Evolutionary conservation across 2,797 vertebrate genomes (phyloP).

Genomic region (Telmatherina bonti): DNA sequence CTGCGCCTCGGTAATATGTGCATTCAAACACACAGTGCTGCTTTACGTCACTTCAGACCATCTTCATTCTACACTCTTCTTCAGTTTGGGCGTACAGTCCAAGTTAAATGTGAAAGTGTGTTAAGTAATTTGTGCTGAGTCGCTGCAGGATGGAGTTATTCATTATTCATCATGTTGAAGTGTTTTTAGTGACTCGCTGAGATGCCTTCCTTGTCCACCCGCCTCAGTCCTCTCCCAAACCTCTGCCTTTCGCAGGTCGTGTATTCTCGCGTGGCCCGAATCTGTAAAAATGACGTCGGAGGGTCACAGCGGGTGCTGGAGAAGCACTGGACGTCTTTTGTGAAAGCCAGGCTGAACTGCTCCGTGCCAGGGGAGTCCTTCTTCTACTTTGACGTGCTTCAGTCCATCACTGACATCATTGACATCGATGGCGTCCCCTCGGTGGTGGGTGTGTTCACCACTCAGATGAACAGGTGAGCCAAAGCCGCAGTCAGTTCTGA

Average conservation of each 20-base stretch:
- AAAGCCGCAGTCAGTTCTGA: not conserved
- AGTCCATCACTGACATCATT: conserved; percentile 96
- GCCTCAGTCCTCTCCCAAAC: conserved; percentile 41
- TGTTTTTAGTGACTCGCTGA: conserved; percentile 72
- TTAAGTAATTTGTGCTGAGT: conserved; percentile 50
- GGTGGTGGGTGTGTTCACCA: conserved; percentile 96
- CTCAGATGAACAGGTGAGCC: conserved; percentile 96
- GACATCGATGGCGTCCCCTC: conserved; percentile 91
- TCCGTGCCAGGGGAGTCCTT: conserved; percentile 98
- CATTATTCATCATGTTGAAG: conserved; percentile 77
- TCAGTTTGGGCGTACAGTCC: conserved; percentile 38
- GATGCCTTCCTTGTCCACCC: conserved; percentile 39
- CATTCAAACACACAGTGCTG: conserved; percentile 27
- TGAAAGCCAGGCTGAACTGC: conserved; percentile 97
- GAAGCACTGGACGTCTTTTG: conserved; percentile 98
- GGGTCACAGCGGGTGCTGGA: conserved; percentile 97
- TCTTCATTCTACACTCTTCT: conserved; percentile 35
- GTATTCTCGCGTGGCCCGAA: conserved; percentile 96
- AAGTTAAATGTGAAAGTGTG: conserved; percentile 40
- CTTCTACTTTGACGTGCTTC: conserved; percentile 98
- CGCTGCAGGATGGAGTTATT: conserved; percentile 64
- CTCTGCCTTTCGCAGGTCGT: conserved; percentile 86
- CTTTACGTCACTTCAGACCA: conserved; percentile 6
- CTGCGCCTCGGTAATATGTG: conserved; percentile 55
- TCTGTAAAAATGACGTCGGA: conserved; percentile 98